Evolutionary conservation across 2,113 vertebrate genomes (phyloP).

Genomic region (Neogale vison): DNA sequence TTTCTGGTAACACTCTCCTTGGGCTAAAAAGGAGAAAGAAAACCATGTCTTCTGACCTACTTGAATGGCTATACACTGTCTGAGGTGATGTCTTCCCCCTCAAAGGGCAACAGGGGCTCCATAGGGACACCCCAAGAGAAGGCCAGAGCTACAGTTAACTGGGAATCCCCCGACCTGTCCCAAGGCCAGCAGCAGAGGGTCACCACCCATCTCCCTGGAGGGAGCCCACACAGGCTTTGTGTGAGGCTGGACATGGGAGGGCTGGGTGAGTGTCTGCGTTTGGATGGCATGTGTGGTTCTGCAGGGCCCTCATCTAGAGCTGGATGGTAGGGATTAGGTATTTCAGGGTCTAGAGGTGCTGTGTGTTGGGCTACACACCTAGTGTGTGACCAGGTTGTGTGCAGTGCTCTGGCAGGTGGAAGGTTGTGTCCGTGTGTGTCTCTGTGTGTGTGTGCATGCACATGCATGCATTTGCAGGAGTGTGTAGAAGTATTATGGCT

Average conservation of each 20-base stretch:
- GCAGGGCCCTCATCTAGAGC: not conserved
- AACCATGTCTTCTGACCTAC: conserved; percentile 41
- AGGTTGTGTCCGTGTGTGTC: not conserved
- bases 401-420: not conserved
- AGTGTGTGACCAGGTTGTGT: not conserved
- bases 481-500: not conserved
- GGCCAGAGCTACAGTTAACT: not conserved
- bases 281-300: not conserved
- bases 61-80: conserved; percentile 2
- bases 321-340: not conserved
- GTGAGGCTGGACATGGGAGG: not conserved
- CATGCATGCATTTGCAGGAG: not conserved
- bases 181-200: too few relatives aligned
- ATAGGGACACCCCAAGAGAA: not conserved
- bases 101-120: not conserved
- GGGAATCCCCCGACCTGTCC: not conserved
- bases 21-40: conserved; percentile 16
- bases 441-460: accelerated
- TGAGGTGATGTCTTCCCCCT: not conserved
- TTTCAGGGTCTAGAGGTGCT: not conserved
- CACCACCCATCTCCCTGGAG: not conserved
- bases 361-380: not conserved
- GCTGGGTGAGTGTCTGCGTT: not conserved
- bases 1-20: conserved; percentile 33
- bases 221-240: not conserved